phyloP scores from a whole-genome alignment of 2,888 invertebrate species.

The Isoperla grammatica region DNA sequence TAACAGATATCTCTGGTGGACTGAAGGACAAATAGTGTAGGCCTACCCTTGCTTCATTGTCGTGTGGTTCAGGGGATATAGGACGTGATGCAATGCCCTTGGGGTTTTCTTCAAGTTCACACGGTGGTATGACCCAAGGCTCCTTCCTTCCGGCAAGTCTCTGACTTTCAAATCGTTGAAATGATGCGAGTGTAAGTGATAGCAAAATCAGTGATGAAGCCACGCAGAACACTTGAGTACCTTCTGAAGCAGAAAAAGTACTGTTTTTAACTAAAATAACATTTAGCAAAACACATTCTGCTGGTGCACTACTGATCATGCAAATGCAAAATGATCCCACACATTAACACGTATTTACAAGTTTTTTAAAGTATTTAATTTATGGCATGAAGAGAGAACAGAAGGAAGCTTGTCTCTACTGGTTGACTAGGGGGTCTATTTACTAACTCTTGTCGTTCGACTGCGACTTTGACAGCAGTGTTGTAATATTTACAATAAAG shows the following conservation, averaged over 20 bases:
- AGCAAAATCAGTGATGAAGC: constrained; percentile 61
- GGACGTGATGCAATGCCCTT: no score
- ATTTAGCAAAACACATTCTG: background rate
- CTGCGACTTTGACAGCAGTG: no score
- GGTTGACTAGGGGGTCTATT: no score
- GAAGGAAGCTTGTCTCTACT: no score
- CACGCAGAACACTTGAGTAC: constrained; percentile 61
- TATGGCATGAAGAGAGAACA: no score
- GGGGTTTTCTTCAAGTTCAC: background rate
- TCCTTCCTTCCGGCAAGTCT: constrained; percentile 64
- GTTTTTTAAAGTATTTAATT: no score
- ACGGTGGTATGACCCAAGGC: constrained; percentile 57
- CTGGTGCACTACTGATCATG: background rate
- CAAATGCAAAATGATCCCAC: background rate
- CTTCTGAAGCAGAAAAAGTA: constrained; percentile 48
- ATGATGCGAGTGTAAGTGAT: constrained; percentile 63
- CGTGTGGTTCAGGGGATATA: no score
- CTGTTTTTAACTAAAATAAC: background rate
- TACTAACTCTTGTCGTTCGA: no score
- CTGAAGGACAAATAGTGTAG: no score
- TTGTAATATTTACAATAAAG: no score
- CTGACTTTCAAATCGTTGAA: constrained; percentile 73
- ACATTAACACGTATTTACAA: no score
- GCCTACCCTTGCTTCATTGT: no score
- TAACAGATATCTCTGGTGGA: background rate